Evolutionary conservation across 2,888 invertebrate genomes (phyloP).

Genomic region (Caenorhabditis sinica): DNA sequence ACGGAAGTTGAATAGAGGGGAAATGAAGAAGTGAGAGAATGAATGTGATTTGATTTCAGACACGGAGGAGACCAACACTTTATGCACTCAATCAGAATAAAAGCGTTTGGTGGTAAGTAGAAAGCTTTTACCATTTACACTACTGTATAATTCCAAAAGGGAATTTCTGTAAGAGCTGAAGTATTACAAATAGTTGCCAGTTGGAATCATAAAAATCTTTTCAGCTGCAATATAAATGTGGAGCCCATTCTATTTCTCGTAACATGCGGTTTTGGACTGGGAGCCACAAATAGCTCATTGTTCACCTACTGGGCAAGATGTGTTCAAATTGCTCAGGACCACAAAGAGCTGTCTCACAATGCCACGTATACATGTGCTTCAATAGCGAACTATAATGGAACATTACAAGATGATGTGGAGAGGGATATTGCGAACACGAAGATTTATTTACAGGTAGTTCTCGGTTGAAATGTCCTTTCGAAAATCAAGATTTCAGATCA

Average conservation of each 20-base stretch:
- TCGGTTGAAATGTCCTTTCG: background rate
- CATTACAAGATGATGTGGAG: constrained; percentile 78
- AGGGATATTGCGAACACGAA: constrained; percentile 78
- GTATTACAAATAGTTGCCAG: background rate
- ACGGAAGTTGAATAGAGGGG: background rate
- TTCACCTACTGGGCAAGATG: constrained; percentile 79
- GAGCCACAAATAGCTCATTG: constrained; percentile 65
- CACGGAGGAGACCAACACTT: constrained; percentile 47
- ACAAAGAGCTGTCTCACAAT: constrained; percentile 66
- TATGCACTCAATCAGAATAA: constrained; percentile 48
- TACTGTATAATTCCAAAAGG: background rate
- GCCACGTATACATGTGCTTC: constrained; percentile 73
- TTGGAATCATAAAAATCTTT: background rate
- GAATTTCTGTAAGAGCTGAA: background rate
- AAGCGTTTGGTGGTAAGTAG: constrained; percentile 45
- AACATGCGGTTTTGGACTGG: constrained; percentile 65
- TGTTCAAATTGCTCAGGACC: constrained; percentile 68
- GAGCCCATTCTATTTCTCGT: constrained; percentile 72
- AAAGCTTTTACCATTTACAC: background rate
- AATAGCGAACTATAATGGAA: constrained; percentile 73
- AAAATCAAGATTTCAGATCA: constrained; percentile 64
- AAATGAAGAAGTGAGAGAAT: background rate
- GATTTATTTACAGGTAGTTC: constrained; percentile 78
- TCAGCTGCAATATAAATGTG: constrained; percentile 70
- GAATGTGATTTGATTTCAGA: constrained; percentile 37